Conservation (phyloP, 2,797 vertebrate genomes). For the Sphaeramia orbicularis region DNA sequence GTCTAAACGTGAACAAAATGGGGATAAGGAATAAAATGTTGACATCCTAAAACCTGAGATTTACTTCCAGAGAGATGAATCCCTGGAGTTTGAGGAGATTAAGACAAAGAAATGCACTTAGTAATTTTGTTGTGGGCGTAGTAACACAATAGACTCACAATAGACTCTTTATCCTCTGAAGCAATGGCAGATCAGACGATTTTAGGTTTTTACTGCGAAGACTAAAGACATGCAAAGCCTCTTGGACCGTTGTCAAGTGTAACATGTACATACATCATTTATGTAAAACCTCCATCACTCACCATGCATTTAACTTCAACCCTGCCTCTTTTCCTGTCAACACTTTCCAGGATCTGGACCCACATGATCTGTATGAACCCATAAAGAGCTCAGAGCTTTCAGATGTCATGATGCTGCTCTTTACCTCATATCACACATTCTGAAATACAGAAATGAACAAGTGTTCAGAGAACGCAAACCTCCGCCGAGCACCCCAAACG, state of each 20-base stretch:
- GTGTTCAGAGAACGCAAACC: too few relatives aligned
- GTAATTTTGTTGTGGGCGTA: slow-evolving; percentile 24
- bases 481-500: too few relatives aligned
- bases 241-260: neutral
- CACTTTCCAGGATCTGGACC: slow-evolving; percentile 27
- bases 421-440: slow-evolving; percentile 6
- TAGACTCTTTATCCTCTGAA: slow-evolving; percentile 17
- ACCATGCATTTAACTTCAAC: neutral
- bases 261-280: neutral
- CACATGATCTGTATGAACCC: slow-evolving; percentile 33
- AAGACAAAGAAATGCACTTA: slow-evolving; percentile 39
- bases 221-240: neutral
- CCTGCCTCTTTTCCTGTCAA: neutral
- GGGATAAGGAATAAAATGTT: too few relatives aligned
- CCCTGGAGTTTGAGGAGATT: slow-evolving; percentile 2
- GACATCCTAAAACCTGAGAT: too few relatives aligned
- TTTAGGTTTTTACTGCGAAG: neutral
- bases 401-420: slow-evolving; percentile 8
- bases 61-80: too few relatives aligned
- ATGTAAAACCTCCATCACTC: neutral
- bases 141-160: slow-evolving; percentile 16
- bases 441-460: too few relatives aligned
- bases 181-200: slow-evolving; percentile 7
- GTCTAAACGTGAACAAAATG: too few relatives aligned
- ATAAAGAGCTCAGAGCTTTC: slow-evolving; percentile 22